Base-by-base conservation (phyloP, 2,888 invertebrate genomes). In the Sphaerophoria taeniata region DNA sequence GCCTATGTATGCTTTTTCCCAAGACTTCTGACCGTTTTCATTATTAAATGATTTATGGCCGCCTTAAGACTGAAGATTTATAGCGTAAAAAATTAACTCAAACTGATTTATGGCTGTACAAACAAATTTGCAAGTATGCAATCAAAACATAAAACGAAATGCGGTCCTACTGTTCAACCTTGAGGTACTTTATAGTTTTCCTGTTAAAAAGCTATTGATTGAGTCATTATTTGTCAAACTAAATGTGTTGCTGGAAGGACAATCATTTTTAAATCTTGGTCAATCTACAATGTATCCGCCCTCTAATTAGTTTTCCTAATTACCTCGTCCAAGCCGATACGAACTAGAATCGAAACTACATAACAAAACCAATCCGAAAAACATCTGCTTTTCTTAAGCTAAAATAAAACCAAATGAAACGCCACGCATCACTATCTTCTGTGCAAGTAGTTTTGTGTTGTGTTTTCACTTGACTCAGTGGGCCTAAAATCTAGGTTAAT, bases 401-500 rank as follows among this genome's bases (percentile, higher is more conserved):
- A 24, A 24, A 24, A 24, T 2, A 24, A 24, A 24, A 2, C 24
- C 24, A 24, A 24, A 24, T 24, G 24, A 24, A 24, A 24, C 45
- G 36, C 43, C 53, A 55, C 49, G 45, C 58, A 33, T 39, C 24
- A 3, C 39, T 45, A 45, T 9, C 24, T 24, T 24, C 47, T 9
- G 34, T 45, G 61, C 43, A 45, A 51, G 69, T 53, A 24, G 43
- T 61, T 67, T 69, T 76, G 60, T 36, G 39, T 31, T 61, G 53
- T 72, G 33, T 55, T 55, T 39, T 53, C 14, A 67, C 43, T 70
- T 73, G 39, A 60, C 7, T 56, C 9, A n/a, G 9, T 47, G 34
- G 45, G 61, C 56, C 55, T 65, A 70, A 76, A 84, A 84, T 84
- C 67, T 84, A 80, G 84, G 84, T 84, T 75, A 84, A 84, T 84